Evolutionary conservation across 2,888 invertebrate species (phyloP), one percentile per base, ranked within the genome.

Genomic region (Aspidiotus rigidus): DNA sequence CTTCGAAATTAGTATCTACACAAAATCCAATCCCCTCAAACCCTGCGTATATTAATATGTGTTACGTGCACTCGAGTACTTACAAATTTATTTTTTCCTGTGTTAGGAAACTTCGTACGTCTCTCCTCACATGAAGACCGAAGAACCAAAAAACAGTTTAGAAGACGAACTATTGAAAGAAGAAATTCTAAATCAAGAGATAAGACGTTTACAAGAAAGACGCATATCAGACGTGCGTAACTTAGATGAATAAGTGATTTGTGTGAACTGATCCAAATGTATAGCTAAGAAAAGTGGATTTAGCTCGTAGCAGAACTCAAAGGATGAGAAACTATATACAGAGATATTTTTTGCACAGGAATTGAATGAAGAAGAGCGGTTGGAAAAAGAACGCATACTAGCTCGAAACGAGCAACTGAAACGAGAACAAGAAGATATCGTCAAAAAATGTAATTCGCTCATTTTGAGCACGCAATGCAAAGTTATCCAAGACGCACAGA

Each of bases 381-480:
- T 77, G 42, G 80, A 80, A 71, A 81, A 80, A 13, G 76, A 79
- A 72, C 79, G 82, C 71, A 74, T 83, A 1, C 75, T 84, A 6
- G 78, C 81, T 71, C 77, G 83, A 72, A 83, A 84, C 1, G 76
- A 79, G 62, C 80, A 82, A 71, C 74, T 84, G 56, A 78, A 79
- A 64, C 79, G 82, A 70, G 84, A 84, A 73, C 81, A 84, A 75
- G 85, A 81, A 75, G 88, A 82, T 76, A 85, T 83, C 81, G 86
- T 82, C 74, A 88, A 86, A 78, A 82, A 80, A 39, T 88, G 89
- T 72, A 92, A 90, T 78, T 84, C 85, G 70, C 81, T 92, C 72
- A 89, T 93, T 74, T 79, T 92, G 11, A 88, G 88, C 15, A 88
- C 89, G 17, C 92, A 93, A 77, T 92, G 91, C 74, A 85, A 89